These are phyloP conservation scores for Etheostoma cragini DNA, from an alignment of 2,113 vertebrate genomes.

Conservation along the genomic window DNA sequence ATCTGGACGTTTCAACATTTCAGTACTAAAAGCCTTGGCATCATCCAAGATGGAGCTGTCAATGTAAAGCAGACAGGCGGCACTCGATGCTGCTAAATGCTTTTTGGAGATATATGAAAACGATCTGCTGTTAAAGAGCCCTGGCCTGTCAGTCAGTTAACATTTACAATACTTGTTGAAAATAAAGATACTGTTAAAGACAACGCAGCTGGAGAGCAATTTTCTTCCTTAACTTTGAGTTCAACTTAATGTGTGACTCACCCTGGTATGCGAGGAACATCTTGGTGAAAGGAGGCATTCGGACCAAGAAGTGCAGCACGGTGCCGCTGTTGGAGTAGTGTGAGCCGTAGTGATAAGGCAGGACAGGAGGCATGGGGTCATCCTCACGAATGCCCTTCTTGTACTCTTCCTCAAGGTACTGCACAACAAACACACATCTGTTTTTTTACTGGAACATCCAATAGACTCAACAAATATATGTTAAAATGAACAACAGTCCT, in stretches of 20 bases:
- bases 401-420: slow-evolving; percentile 98
- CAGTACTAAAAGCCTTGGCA: slow-evolving; percentile 41
- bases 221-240: neutral
- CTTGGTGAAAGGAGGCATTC: slow-evolving; percentile 98
- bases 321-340: slow-evolving; percentile 99
- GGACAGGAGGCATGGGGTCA: slow-evolving; percentile 98
- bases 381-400: slow-evolving; percentile 95
- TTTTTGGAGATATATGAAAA: slow-evolving; percentile 34
- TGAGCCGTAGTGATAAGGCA: slow-evolving; percentile 98
- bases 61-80: slow-evolving; percentile 31
- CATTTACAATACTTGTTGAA: slow-evolving; percentile 3
- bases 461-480: neutral
- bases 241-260: slow-evolving; percentile 61
- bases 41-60: slow-evolving; percentile 7
- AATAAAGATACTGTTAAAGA: neutral
- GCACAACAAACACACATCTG: neutral
- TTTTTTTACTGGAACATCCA: neutral
- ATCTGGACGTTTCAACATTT: slow-evolving; percentile 9
- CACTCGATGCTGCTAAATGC: slow-evolving; percentile 48
- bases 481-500: neutral
- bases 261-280: slow-evolving; percentile 99
- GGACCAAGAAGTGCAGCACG: slow-evolving; percentile 96
- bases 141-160: slow-evolving; percentile 12
- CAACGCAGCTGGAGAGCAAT: neutral
- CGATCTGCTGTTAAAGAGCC: slow-evolving; percentile 35